Evolutionary conservation across 2,888 invertebrate genomes (phyloP), one percentile per base, ranked within the genome.

Genomic region (Salpingus planirostris): DNA sequence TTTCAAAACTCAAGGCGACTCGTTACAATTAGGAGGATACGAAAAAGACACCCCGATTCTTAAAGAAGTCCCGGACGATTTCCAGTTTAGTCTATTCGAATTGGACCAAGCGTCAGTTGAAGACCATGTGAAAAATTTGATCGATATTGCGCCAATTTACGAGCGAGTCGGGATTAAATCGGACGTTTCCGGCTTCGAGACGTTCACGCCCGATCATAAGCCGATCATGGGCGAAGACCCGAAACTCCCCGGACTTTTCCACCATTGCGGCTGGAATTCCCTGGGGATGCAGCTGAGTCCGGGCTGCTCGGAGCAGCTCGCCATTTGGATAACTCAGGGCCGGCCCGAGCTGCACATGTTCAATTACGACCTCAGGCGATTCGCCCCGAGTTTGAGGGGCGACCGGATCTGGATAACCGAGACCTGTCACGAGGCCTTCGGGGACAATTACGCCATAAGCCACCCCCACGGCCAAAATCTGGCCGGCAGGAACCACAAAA

Each of bases 251-350:
- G 91, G 91, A 8, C 68, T 90, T 13, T 91, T 78, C 59, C 85
- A 91, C 57, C 85, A 81, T 41, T 87, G 85, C 54, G 92, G 87
- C 0, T 90, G 86, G 63, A 93, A 92, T 59, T 90, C 90, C 1
- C 79, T 87, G 1, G 92, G 92, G 0, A 87, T 93, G 80, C 89
- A 89, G 84, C 75, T 88, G 48, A 86, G 89, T 7, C 88, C 87
- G 5, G 92, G 92, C 0, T 85, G 85, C 46, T 86, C 80, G 0
- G 77, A 87, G 54, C 85, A 91, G 64, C 72, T 86, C 52, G 89
- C 91, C 0, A 73, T 78, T 33, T 93, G 91, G 92, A 76, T 92
- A 31, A 64, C 81, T 2, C 72, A 78, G 47, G 91, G 90, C 11
- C 74, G 87, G 38, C 92, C 92, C 0, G 75, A 80, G 33, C 70